Evolutionary conservation across 1,140 invertebrate species (phyloP).

Genomic region (Muscidifurax raptorellus): DNA sequence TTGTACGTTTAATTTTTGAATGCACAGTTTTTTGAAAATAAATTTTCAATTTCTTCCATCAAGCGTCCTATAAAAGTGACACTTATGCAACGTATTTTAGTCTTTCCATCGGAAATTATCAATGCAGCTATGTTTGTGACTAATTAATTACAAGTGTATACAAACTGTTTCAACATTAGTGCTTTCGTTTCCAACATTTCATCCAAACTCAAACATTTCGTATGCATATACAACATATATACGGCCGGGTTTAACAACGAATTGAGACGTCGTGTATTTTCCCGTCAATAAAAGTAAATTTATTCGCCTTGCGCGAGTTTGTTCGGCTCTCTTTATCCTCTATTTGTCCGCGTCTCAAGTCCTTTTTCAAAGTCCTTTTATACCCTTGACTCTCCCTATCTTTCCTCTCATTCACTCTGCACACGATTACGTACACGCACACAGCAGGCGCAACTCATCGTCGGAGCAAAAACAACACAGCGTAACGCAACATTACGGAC

Average conservation of each 20-base stretch:
- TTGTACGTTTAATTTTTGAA: too few species aligned
- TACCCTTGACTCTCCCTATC: neutral
- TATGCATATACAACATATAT: too few species aligned
- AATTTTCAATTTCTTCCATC: too few species aligned
- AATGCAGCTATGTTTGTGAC: too few species aligned
- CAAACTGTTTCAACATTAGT: too few species aligned
- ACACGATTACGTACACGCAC: neutral
- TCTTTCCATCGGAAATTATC: too few species aligned
- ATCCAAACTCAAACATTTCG: too few species aligned
- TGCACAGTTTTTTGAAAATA: too few species aligned
- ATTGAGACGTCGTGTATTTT: neutral
- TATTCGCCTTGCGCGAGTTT: neutral
- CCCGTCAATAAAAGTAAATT: neutral
- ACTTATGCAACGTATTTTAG: too few species aligned
- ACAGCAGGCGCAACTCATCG: neutral
- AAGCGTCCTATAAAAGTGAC: too few species aligned
- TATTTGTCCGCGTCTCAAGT: constrained; percentile 27
- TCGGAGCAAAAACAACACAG: constrained; percentile 5
- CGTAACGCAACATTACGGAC: constrained; percentile 21
- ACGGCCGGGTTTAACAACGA: constrained; percentile 9
- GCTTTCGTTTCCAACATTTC: too few species aligned
- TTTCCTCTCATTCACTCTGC: neutral
- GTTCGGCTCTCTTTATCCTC: neutral
- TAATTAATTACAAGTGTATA: too few species aligned
- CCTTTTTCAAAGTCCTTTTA: constrained; percentile 1